Conservation (phyloP, 2,888 invertebrate species). For the Charanyca ferruginea region DNA sequence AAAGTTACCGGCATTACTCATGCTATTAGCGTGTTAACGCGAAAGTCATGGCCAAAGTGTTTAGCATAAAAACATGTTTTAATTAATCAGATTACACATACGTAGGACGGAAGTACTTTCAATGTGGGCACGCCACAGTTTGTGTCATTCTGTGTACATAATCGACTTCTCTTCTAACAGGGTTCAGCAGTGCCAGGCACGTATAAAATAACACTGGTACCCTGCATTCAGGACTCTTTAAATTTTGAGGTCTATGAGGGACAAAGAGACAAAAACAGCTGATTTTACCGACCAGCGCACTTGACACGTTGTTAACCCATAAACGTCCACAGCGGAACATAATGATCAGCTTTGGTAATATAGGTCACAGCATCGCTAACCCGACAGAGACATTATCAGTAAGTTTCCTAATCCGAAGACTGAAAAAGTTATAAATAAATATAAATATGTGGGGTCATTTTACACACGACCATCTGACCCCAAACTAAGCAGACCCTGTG, state of each 20-base stretch:
- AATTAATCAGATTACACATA: slow-evolving; percentile 14
- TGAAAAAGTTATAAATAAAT: too few relatives aligned
- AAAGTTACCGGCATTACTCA: slow-evolving; percentile 8
- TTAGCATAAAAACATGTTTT: slow-evolving; percentile 35
- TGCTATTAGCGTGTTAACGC: slow-evolving; percentile 17
- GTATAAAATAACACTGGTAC: too few relatives aligned
- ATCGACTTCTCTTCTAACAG: neutral
- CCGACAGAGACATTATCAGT: neutral
- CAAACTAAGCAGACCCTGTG: too few relatives aligned
- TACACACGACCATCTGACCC: too few relatives aligned
- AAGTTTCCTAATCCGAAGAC: neutral
- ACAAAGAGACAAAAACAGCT: neutral
- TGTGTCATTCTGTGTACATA: neutral
- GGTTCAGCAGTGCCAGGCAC: neutral
- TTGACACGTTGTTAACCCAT: neutral
- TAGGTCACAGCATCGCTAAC: neutral
- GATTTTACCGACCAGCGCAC: neutral
- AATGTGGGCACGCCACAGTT: slow-evolving; percentile 10
- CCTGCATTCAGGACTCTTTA: neutral
- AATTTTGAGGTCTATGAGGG: neutral
- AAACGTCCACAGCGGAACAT: neutral
- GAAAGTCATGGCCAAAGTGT: slow-evolving; percentile 25
- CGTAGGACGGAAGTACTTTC: slow-evolving; percentile 7
- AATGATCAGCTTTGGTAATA: neutral
- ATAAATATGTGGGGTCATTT: too few relatives aligned